Percentiles rank a stretch among this genome's conserved stretches.
phyloP scores from a whole-genome alignment of 2,797 vertebrate species.

The Mormyrus proboscirostris region DNA sequence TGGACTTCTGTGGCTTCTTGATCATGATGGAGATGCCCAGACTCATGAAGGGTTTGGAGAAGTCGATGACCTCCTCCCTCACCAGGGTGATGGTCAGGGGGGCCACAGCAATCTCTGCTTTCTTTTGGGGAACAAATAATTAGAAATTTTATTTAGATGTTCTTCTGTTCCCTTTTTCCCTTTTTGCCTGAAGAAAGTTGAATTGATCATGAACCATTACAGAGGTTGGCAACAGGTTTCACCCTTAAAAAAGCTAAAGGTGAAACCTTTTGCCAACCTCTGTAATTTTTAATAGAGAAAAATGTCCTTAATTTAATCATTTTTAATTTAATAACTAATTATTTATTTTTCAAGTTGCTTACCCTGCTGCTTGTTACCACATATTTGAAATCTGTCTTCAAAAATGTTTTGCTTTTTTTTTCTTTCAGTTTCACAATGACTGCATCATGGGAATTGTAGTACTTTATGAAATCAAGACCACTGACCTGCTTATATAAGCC shows the following conservation, averaged over 20 bases:
- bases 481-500: background rate
- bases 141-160: background rate
- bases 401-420: background rate
- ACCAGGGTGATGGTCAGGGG: conserved; percentile 94
- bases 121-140: conserved; percentile 51
- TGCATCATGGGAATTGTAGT: background rate
- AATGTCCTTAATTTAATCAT: background rate
- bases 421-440: background rate
- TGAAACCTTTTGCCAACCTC: background rate
- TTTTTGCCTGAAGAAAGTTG: background rate
- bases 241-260: background rate
- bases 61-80: conserved; percentile 94
- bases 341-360: background rate
- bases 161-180: background rate
- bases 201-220: background rate
- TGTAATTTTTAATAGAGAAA: background rate
- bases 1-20: conserved; percentile 94
- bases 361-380: background rate
- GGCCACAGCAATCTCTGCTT: conserved; percentile 95
- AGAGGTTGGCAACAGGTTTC: background rate
- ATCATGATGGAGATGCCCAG: conserved; percentile 97
- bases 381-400: background rate
- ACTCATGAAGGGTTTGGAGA: conserved; percentile 96
- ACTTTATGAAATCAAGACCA: background rate
- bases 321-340: background rate